phyloP scores from a whole-genome alignment of 2,888 invertebrate genomes.

The Hipparchia sbordonii region DNA sequence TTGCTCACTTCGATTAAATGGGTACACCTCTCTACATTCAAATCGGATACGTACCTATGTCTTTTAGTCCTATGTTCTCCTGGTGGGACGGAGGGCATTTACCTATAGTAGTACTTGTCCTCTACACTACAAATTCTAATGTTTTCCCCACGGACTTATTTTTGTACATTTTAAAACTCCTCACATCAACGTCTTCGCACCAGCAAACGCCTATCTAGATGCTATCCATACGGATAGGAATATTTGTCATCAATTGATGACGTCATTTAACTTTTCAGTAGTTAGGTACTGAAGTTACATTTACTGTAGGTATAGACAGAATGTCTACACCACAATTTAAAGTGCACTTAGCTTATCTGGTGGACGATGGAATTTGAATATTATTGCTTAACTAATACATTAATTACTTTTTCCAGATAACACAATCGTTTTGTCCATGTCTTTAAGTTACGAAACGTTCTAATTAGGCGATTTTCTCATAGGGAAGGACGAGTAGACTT shows the following conservation, averaged over 20 bases:
- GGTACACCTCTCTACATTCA: too few species aligned
- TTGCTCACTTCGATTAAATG: neutral
- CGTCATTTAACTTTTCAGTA: neutral
- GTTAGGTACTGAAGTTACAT: neutral
- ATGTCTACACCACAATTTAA: neutral
- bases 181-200: too few species aligned
- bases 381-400: neutral
- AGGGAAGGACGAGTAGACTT: slow-evolving; percentile 4
- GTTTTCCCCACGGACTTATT: neutral
- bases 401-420: neutral
- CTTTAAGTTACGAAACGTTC: neutral
- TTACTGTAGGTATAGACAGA: neutral
- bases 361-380: too few species aligned
- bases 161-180: neutral
- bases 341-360: neutral
- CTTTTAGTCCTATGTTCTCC: too few species aligned
- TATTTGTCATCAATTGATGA: too few species aligned
- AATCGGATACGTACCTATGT: too few species aligned
- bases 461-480: neutral
- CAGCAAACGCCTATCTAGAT: too few species aligned
- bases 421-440: neutral
- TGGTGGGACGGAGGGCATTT: too few species aligned
- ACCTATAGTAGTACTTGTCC: too few species aligned
- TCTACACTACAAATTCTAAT: neutral
- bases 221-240: too few species aligned